Conservation (phyloP, 2,113 vertebrate genomes). For the Malurus elegans region DNA sequence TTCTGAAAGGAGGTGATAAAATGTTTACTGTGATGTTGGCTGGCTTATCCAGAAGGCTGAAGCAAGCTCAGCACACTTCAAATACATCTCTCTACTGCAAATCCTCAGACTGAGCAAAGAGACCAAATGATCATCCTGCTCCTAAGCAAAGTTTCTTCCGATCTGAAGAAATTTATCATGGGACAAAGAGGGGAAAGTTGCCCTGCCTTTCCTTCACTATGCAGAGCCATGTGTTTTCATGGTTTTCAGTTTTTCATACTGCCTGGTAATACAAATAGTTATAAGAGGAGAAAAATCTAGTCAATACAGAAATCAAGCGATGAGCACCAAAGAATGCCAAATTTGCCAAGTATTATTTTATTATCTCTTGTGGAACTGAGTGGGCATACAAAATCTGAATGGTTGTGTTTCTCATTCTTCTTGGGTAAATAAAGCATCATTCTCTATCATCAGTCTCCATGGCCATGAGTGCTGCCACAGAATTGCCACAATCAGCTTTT, state of each 20-base stretch:
- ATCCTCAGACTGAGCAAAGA: background rate
- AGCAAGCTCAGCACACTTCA: background rate
- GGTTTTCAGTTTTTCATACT: background rate
- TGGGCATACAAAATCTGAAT: background rate
- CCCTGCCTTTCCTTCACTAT: background rate
- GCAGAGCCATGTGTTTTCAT: background rate
- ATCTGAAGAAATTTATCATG: background rate
- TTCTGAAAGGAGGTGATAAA: background rate
- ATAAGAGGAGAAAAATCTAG: background rate
- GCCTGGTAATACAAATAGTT: background rate
- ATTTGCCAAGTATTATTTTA: background rate
- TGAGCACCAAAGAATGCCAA: background rate
- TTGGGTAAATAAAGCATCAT: background rate
- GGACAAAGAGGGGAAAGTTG: background rate
- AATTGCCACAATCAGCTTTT: background rate
- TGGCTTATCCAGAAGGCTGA: background rate
- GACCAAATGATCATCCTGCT: background rate
- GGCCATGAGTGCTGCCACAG: background rate
- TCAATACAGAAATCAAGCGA: accelerated
- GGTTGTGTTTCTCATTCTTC: background rate
- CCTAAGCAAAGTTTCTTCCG: background rate
- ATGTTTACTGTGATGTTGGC: background rate
- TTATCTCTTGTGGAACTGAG: background rate
- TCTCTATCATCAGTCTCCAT: background rate
- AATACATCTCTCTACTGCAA: background rate